Evolutionary conservation across 2,888 invertebrate genomes (phyloP).

Genomic region (Myopa tessellatipennis): DNA sequence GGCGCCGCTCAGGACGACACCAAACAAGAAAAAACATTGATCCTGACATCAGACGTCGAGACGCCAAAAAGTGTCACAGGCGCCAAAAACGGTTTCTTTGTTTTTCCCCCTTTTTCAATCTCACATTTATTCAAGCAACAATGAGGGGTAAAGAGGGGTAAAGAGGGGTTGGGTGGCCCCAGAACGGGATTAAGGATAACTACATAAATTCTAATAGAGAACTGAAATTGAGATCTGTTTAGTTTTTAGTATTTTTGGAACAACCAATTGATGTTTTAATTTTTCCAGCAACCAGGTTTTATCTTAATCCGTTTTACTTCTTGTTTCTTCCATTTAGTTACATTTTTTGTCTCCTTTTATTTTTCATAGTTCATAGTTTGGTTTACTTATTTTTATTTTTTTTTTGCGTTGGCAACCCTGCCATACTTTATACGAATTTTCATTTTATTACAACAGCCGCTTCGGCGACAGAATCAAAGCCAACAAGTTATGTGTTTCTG

Average conservation of each 20-base stretch:
- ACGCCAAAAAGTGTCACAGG: constrained; percentile 25
- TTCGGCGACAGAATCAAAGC: not conserved
- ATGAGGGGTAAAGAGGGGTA: not conserved
- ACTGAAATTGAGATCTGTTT: no score
- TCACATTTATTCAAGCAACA: not conserved
- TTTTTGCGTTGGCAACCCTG: not conserved
- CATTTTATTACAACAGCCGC: constrained; percentile 1
- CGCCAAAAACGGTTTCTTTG: constrained; percentile 24
- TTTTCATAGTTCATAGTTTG: not conserved
- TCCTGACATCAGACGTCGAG: constrained; percentile 25
- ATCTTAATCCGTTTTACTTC: no score
- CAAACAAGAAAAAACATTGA: constrained; percentile 9
- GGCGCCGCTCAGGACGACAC: not conserved
- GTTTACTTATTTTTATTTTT: not conserved
- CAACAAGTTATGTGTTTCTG: not conserved
- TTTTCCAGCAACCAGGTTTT: no score
- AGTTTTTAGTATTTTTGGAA: no score
- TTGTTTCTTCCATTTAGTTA: no score
- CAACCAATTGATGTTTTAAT: no score
- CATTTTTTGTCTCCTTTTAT: not conserved
- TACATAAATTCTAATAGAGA: no score
- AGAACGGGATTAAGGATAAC: no score
- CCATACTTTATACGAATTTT: not conserved
- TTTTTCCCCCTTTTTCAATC: not conserved
- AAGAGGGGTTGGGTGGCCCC: not conserved